Evolutionary conservation across 2,113 vertebrate genomes (phyloP).

Genomic region (Pollimyrus isidori): DNA sequence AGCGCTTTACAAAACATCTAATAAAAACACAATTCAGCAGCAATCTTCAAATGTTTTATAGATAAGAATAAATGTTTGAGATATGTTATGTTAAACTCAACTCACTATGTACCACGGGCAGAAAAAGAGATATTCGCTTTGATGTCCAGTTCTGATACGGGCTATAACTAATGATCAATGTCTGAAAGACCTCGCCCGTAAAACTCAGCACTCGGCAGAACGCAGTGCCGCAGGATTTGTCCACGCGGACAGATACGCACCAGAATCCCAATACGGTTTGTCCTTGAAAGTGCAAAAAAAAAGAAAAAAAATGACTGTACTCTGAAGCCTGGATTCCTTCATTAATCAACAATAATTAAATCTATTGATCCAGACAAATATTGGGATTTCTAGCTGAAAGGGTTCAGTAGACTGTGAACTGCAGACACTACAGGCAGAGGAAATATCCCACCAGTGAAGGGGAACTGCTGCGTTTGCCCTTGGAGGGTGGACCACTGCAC

Average conservation of each 20-base stretch:
- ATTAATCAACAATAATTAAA: slow-evolving; percentile 89
- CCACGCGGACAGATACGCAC: slow-evolving; percentile 28
- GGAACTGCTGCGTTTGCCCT: slow-evolving; percentile 38
- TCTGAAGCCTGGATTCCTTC: slow-evolving; percentile 55
- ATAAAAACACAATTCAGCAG: neutral
- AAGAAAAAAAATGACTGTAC: slow-evolving; percentile 36
- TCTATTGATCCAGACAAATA: slow-evolving; percentile 68
- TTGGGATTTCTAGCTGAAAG: slow-evolving; percentile 55
- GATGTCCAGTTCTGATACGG: neutral
- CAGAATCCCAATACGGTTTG: slow-evolving; percentile 39
- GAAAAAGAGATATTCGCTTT: neutral
- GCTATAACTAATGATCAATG: slow-evolving; percentile 7
- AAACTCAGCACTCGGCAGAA: neutral
- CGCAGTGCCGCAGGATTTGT: slow-evolving; percentile 8
- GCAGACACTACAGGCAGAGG: slow-evolving; percentile 26
- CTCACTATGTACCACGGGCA: neutral
- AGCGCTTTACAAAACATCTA: neutral
- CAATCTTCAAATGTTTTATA: slow-evolving; percentile 6
- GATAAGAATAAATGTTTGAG: slow-evolving; percentile 2
- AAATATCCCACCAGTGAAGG: slow-evolving; percentile 23
- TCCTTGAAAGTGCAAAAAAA: slow-evolving; percentile 52
- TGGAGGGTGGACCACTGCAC: slow-evolving; percentile 34
- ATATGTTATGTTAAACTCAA: neutral
- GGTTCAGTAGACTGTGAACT: slow-evolving; percentile 56
- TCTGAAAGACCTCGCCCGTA: neutral